Base-by-base conservation (phyloP, 2,797 vertebrate species). In the Leptoclinus maculatus region DNA sequence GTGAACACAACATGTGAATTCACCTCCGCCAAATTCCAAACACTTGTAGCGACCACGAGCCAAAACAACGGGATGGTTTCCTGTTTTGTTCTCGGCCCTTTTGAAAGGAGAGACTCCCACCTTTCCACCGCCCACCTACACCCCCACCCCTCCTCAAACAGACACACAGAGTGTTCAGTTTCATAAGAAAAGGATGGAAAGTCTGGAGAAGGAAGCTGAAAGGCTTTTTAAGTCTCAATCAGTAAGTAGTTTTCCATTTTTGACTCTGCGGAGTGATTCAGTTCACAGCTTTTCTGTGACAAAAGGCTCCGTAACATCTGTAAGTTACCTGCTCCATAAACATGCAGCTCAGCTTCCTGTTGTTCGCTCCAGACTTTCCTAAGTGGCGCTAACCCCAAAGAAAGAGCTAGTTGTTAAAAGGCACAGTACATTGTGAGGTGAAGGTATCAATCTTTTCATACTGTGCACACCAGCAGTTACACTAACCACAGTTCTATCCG, bases 11-110 rank as follows among this genome's bases (percentile, higher is more conserved):
- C 91, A 87, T 78, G 82, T 85, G 83, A 89, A 91, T 88, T 88
- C 91, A 87, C 78, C 87, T 83, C 68, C 70, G 85, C 75, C 53
- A 90, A 88, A 93, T 92, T 91, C 92, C 91, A 89, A 92, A 95
- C 90, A 90, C 91, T 93, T 92, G 90, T 91, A 85, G 76, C 32
- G 71, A 81, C 80, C 84, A 75, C 56, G 72, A 91, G 86, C 87
- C 92, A 93, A 92, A 95, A 94, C 90, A 92, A 88, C 76, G 79
- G 80, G 89, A 90, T 74, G 73, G 78, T 85, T 93, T 95, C 93
- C 92, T 94, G 92, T 93, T 94, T 91, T 93, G 85, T 88, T 90
- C 91, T 86, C 69, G 5, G 84, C 14, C 49, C 76, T 84, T 93
- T 92, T 91, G 83, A 88, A 93, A 93, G 82, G 25, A 64, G 83